These are phyloP conservation scores for Cremastinae sp. DNA, from an alignment of 2,888 invertebrate species.

Conservation along the genomic window DNA sequence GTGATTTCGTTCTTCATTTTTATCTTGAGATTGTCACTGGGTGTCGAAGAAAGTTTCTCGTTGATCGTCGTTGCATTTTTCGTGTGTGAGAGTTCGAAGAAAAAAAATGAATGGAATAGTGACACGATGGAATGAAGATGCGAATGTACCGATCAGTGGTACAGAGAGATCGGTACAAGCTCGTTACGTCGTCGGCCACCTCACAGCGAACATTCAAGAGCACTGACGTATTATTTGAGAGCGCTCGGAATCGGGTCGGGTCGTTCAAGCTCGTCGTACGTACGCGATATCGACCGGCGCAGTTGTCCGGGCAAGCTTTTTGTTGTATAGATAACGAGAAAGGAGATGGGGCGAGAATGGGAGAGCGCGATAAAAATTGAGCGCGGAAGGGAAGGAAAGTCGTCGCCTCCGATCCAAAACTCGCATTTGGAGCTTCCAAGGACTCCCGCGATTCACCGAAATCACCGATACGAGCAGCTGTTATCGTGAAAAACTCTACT, in stretches of 20 bases:
- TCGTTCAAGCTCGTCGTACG: slow-evolving; percentile 64
- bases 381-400: slow-evolving; percentile 58
- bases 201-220: slow-evolving; percentile 58
- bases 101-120: slow-evolving; percentile 5
- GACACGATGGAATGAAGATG: slow-evolving; percentile 17
- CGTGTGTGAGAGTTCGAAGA: not conserved
- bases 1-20: too few relatives aligned
- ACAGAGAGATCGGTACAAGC: slow-evolving; percentile 34
- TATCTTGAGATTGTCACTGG: too few relatives aligned
- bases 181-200: slow-evolving; percentile 51
- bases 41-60: too few relatives aligned
- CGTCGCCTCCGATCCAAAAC: slow-evolving; percentile 57
- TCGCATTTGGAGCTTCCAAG: slow-evolving; percentile 37
- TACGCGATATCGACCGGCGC: slow-evolving; percentile 63
- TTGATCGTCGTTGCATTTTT: too few relatives aligned
- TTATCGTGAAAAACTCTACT: slow-evolving; percentile 11
- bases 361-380: slow-evolving; percentile 59
- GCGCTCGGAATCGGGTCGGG: slow-evolving; percentile 65
- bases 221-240: slow-evolving; percentile 64
- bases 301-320: slow-evolving; percentile 58
- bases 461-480: slow-evolving; percentile 16
- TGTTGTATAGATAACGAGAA: slow-evolving; percentile 51
- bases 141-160: slow-evolving; percentile 36
- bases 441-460: slow-evolving; percentile 28
- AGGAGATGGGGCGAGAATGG: slow-evolving; percentile 46